Conservation (phyloP, 2,888 invertebrate genomes). For the Autographa pulchrina region DNA sequence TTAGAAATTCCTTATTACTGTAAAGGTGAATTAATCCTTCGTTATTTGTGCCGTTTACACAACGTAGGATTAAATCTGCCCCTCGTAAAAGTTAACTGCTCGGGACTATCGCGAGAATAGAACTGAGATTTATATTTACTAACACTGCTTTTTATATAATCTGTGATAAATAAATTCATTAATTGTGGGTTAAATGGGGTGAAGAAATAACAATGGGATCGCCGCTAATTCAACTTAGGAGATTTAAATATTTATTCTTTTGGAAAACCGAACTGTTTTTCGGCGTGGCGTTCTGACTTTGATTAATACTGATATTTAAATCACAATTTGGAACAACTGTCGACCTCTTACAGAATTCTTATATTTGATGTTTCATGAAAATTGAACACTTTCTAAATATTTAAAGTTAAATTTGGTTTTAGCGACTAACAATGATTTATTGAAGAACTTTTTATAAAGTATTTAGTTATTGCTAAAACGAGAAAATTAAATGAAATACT, state of each 20-base stretch:
- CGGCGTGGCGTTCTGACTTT: conserved; percentile 69
- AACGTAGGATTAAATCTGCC: conserved; percentile 46
- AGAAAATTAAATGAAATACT: neutral
- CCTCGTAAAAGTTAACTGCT: conserved; percentile 61
- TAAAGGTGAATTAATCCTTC: conserved; percentile 53
- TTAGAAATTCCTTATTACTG: conserved; percentile 36
- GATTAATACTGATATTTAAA: conserved; percentile 82
- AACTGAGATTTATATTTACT: conserved; percentile 35
- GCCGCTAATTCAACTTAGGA: conserved; percentile 70
- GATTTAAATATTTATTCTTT: conserved; percentile 75
- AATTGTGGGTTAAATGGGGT: conserved; percentile 69
- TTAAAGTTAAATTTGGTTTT: conserved; percentile 6
- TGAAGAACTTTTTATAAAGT: neutral
- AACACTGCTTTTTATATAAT: conserved; percentile 23
- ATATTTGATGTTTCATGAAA: conserved; percentile 37
- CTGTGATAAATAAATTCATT: conserved; percentile 63
- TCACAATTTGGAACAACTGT: conserved; percentile 57
- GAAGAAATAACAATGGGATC: conserved; percentile 73
- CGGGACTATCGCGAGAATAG: conserved; percentile 43
- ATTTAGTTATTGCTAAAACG: neutral
- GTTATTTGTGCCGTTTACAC: conserved; percentile 54
- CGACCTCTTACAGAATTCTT: conserved; percentile 39
- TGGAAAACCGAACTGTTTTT: conserved; percentile 69
- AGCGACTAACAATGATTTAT: neutral
- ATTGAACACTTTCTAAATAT: neutral